Evolutionary conservation across 2,888 invertebrate species (phyloP).

Genomic region (Orthosia gothica): DNA sequence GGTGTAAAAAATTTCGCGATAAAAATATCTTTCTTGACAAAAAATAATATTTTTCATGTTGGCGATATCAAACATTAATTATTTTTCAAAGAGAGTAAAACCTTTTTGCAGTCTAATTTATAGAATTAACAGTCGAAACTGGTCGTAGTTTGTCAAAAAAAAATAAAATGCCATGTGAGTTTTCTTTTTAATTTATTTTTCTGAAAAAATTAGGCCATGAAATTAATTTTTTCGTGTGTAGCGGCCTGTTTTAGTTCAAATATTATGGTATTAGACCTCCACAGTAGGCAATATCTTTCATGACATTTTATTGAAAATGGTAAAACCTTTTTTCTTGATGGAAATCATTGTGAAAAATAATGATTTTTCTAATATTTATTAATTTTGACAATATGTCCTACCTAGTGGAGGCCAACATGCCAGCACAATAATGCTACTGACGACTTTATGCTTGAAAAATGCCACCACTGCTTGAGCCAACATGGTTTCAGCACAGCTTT

Average conservation of each 20-base stretch:
- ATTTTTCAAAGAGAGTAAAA: not conserved
- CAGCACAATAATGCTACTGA: constrained; percentile 79
- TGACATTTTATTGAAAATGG: not conserved
- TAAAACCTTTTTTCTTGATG: not conserved
- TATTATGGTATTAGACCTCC: not conserved
- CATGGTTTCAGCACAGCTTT: constrained; percentile 63
- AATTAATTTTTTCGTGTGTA: not conserved
- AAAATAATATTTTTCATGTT: too few species aligned
- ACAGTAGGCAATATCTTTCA: not conserved
- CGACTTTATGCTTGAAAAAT: constrained; percentile 81
- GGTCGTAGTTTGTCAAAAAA: constrained; percentile 4
- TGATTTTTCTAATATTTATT: too few species aligned
- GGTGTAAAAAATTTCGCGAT: not conserved
- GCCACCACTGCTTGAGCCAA: constrained; percentile 72
- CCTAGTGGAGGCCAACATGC: constrained; percentile 78
- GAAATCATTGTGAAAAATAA: too few species aligned
- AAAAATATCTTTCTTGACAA: not conserved
- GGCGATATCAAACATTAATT: not conserved
- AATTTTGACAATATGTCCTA: constrained; percentile 60
- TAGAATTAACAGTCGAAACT: not conserved
- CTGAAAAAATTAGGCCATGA: not conserved
- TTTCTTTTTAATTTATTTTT: constrained; percentile 10
- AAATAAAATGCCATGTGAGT: not conserved
- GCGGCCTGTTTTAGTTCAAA: not conserved
- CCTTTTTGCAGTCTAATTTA: not conserved